Conservation (phyloP, 2,797 vertebrate species). For the Platalea minor region DNA sequence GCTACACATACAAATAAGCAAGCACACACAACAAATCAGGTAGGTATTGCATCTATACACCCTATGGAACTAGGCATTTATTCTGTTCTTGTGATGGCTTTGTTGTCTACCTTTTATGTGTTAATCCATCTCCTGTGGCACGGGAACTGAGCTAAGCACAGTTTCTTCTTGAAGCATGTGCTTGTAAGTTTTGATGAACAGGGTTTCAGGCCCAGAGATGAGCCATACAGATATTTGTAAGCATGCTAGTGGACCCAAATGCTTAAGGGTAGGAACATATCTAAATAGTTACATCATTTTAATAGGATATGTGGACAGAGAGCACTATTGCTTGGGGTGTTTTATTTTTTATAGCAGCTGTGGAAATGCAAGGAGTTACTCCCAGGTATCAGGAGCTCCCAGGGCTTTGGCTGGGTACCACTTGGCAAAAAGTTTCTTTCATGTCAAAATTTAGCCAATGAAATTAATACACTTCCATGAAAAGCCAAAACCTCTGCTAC, state of each 20-base stretch:
- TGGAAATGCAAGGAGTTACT: background rate
- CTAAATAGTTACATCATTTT: background rate
- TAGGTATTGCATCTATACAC: background rate
- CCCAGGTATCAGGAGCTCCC: background rate
- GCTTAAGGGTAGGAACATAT: background rate
- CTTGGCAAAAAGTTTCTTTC: background rate
- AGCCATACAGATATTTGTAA: background rate
- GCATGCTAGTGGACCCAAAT: background rate
- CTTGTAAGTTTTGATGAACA: background rate
- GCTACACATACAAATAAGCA: background rate
- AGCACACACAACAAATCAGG: background rate
- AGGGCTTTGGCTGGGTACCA: background rate
- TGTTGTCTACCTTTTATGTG: background rate
- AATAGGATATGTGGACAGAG: background rate
- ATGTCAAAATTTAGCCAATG: background rate
- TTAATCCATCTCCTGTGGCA: background rate
- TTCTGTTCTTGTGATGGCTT: background rate
- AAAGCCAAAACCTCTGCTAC: background rate
- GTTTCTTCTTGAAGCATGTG: background rate
- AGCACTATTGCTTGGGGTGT: background rate
- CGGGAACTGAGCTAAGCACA: background rate
- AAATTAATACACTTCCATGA: background rate
- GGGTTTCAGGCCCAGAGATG: background rate
- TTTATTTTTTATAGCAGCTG: background rate
- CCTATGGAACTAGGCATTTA: background rate